Base-by-base conservation (phyloP, 2,113 vertebrate genomes). In the Aramus guarauna region DNA sequence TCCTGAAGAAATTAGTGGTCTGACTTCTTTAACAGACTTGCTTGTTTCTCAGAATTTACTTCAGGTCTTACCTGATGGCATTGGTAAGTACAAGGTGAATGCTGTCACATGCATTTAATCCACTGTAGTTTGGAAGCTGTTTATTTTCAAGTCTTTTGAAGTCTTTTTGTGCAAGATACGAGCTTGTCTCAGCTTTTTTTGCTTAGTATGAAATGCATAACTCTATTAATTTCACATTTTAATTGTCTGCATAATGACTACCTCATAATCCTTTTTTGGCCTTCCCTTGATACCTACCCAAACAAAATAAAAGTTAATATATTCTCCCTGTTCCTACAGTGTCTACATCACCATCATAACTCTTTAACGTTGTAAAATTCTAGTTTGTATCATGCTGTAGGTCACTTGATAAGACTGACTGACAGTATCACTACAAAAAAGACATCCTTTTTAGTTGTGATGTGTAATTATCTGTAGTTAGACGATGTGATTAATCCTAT, bases 21-120 rank as follows among this genome's bases (percentile, higher is more conserved):
- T 99, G 96, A 90, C 96, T 92, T 98, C 98, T 39, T 98, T 99
- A 95, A 98, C 98, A 47, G 99, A 99, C 97, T 98, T 99, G 92
- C 98, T 99, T 85, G 99, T 99, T 96, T 99, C 99, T 93, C 99
- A 99, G 97, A 99, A 99, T 97, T 98, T 99, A 95, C 95, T 99
- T 64, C 99, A 99, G 73, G 85, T 97, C 60, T 96, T 99, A 90
- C 99, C 99, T 26, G 99, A 99, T 97, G 99, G 98, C 95, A 98
- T 99, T 41, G 99, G 99, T 99, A 95, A 97, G 98, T 97, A 64
- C 34, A 59, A 59, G 48, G 50, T 78, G 74, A 79, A 92, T 68
- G 20, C 37, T 87, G 20, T 74, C 58, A 50, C 32, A 36, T 11
- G 58, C 24, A 68, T 58, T 68, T 80, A 91, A 82, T 76, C 24